Evolutionary conservation across 2,888 invertebrate genomes (phyloP).

Genomic region (Allolobophora icterica): DNA sequence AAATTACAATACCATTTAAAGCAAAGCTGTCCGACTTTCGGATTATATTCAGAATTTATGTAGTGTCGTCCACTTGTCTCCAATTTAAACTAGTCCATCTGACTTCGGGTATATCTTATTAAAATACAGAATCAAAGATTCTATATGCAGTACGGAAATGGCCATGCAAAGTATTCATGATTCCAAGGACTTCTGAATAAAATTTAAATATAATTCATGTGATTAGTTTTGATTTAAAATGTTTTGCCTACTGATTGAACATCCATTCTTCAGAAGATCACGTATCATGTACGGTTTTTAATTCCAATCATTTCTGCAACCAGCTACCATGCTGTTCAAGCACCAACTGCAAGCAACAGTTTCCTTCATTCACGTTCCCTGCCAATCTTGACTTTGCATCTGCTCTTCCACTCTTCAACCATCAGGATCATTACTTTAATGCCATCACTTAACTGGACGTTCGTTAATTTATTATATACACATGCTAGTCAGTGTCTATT

Average conservation of each 20-base stretch:
- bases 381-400: not conserved
- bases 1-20: not conserved
- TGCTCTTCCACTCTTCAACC: not conserved
- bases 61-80: not conserved
- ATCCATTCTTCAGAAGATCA: not conserved
- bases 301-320: not conserved
- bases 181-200: not conserved
- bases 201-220: not conserved
- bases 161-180: not conserved
- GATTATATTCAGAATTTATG: not conserved
- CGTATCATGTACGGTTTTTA: not conserved
- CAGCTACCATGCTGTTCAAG: not conserved
- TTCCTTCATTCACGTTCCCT: not conserved
- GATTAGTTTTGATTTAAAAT: not conserved
- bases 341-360: not conserved
- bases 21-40: not conserved
- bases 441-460: not conserved
- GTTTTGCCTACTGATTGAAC: not conserved
- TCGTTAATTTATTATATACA: not conserved
- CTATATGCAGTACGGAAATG: not conserved
- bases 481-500: not conserved
- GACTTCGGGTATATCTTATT: no score
- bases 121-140: not conserved
- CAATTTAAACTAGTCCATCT: not conserved
- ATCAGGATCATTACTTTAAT: not conserved